Conservation (phyloP, 2,797 vertebrate genomes). For the Psittacula derbiana region DNA sequence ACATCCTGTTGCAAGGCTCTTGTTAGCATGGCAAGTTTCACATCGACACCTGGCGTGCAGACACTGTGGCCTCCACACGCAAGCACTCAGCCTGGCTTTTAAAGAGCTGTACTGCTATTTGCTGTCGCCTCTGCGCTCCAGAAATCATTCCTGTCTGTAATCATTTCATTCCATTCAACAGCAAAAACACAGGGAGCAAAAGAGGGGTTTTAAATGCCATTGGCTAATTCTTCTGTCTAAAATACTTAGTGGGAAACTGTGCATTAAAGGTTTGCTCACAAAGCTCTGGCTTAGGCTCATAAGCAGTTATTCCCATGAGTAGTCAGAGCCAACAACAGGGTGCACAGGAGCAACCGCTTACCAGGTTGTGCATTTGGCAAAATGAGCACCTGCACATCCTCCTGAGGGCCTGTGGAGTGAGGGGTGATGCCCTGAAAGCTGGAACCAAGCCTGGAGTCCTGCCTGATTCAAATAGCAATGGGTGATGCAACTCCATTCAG, state of each 20-base stretch:
- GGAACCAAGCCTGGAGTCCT: background rate
- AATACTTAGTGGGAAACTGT: background rate
- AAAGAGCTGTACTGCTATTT: background rate
- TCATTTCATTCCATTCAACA: background rate
- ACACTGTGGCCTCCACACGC: background rate
- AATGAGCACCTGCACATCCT: rapidly evolving
- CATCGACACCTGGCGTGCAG: conserved; percentile 47
- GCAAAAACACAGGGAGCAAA: background rate
- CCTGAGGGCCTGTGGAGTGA: background rate
- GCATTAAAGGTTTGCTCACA: rapidly evolving
- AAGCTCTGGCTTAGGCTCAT: background rate
- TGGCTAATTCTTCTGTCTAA: conserved; percentile 3
- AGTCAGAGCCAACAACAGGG: background rate
- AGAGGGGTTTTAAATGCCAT: background rate
- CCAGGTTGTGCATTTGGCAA: background rate
- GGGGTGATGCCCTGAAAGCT: background rate
- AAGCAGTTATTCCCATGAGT: background rate
- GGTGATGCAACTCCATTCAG: background rate
- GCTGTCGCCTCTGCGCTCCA: background rate
- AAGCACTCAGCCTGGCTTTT: background rate
- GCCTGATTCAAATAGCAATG: background rate
- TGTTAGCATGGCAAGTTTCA: conserved; percentile 45
- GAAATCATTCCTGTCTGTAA: background rate
- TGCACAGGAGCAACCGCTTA: rapidly evolving
- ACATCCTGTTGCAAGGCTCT: conserved; percentile 47